A percentile compares a stretch with the other conserved stretches of the same genome.
Evolutionary conservation across 2,888 invertebrate genomes (phyloP).

Genomic region (Adineta ricciae): DNA sequence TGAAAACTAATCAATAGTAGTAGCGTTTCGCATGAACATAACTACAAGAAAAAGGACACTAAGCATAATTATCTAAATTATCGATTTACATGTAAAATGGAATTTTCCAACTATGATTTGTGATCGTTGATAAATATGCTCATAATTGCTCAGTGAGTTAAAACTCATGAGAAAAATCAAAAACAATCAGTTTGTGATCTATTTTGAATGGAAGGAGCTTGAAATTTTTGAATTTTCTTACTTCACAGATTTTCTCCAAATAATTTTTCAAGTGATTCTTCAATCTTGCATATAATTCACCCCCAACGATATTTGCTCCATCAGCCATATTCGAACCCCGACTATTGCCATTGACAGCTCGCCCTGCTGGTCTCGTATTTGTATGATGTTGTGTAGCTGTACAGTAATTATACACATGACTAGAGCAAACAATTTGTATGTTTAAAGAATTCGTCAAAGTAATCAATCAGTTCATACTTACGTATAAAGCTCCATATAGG

Average conservation of each 20-base stretch:
- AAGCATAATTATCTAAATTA: no score
- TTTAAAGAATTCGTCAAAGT: no score
- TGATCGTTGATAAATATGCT: no score
- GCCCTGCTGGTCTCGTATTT: not conserved
- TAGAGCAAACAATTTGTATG: not conserved
- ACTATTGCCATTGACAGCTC: not conserved
- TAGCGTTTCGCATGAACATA: no score
- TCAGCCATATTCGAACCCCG: not conserved
- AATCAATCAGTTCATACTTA: not conserved
- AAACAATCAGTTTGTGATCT: no score
- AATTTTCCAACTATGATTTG: no score
- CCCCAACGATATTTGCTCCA: constrained; percentile 31
- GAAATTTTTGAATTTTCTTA: not conserved
- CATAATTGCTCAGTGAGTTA: no score
- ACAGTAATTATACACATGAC: constrained; percentile 32
- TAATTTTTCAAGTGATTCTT: constrained; percentile 24
- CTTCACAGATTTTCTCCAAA: constrained; percentile 26
- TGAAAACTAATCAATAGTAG: no score
- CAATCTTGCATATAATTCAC: constrained; percentile 21
- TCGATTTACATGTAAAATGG: no score
- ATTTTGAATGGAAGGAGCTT: no score
- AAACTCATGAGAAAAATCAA: no score
- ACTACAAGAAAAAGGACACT: no score
- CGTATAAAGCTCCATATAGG: constrained; percentile 27
- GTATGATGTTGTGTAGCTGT: constrained; percentile 8